Conservation (phyloP, 2,113 vertebrate species). For the Heterocephalus glaber region DNA sequence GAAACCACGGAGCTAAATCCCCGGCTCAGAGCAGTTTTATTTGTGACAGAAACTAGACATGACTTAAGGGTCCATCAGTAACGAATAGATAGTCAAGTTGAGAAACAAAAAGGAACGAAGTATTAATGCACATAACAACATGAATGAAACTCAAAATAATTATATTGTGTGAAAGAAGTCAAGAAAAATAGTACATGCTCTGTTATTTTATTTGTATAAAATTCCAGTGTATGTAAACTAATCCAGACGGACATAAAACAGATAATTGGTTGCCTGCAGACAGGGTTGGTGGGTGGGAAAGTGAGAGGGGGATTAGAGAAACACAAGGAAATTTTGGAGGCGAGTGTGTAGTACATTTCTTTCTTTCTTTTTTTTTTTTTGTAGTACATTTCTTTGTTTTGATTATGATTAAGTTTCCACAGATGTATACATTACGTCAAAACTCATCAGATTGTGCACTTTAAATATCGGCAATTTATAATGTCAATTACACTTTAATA, state of each 20-base stretch:
- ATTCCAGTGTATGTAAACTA: neutral
- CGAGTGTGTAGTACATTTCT: neutral
- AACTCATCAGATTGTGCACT: neutral
- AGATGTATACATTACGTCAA: neutral
- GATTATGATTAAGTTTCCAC: neutral
- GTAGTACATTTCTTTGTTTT: neutral
- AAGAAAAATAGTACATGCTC: neutral
- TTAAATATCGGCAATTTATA: conserved; percentile 9
- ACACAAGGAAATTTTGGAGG: neutral
- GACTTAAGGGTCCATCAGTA: neutral
- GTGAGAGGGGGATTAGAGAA: neutral
- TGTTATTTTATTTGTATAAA: conserved; percentile 4
- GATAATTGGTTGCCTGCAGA: neutral
- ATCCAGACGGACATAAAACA: neutral
- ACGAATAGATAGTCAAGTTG: neutral
- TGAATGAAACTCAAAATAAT: neutral
- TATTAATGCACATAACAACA: neutral
- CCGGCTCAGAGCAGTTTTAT: neutral
- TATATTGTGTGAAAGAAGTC: neutral
- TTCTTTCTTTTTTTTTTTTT: no score
- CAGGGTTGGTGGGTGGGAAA: neutral
- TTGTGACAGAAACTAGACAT: neutral
- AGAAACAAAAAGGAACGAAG: neutral
- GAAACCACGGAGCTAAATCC: no score
- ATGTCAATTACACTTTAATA: neutral